Percentiles rank a stretch among this genome's conserved stretches.
These are phyloP conservation scores for Synergus laeviventris DNA, from an alignment of 2,888 invertebrate species.

Conservation along the genomic window DNA sequence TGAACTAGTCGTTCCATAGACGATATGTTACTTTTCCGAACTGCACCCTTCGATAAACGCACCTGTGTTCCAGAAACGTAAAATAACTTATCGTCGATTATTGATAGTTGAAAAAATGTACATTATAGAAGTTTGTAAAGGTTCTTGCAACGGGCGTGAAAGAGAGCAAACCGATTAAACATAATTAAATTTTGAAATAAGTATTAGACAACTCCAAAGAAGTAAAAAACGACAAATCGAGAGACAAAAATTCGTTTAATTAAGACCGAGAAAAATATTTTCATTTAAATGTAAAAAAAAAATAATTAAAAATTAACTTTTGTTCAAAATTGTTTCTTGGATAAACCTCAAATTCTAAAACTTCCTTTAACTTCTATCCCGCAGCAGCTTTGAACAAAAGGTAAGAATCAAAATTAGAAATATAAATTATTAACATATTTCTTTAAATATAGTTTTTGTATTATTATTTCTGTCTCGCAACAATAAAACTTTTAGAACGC, in stretches of 20 bases:
- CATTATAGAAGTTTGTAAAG: background rate
- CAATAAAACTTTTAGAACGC: background rate
- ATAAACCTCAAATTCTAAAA: background rate
- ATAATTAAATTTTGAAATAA: background rate
- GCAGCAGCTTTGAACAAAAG: background rate
- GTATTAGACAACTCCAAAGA: background rate
- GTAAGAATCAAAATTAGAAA: background rate
- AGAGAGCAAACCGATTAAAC: background rate
- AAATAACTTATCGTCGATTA: background rate
- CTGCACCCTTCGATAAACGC: constrained; percentile 6
- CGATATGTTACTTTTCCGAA: background rate
- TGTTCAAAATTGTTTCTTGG: background rate
- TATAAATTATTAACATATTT: background rate
- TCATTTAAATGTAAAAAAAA: background rate
- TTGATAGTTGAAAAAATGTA: background rate
- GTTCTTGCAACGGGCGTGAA: background rate
- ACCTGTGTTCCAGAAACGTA: constrained; percentile 28
- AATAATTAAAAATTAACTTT: background rate
- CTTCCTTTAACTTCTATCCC: background rate
- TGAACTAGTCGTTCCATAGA: background rate
- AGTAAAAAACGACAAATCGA: background rate
- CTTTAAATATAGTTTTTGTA: background rate
- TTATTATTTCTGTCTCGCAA: background rate
- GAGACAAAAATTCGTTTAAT: background rate
- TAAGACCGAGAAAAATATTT: background rate